A percentile compares a stretch with the other conserved stretches of the same genome.
These are phyloP conservation scores for Ancistrus triradiatus DNA, from an alignment of 2,113 vertebrate species.

Conservation along the genomic window DNA sequence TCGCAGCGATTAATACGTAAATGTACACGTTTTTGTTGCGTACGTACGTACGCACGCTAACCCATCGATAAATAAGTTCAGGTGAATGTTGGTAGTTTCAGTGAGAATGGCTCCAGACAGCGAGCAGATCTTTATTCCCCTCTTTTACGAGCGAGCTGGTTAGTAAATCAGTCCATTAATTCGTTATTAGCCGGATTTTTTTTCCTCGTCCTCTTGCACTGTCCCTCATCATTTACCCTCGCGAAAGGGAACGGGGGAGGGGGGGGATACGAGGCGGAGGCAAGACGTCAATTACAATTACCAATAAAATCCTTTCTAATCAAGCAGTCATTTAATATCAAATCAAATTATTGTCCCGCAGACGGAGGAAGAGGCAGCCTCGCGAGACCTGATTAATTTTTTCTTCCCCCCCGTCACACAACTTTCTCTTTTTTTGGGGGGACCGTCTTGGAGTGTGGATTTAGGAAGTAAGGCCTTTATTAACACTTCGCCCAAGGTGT, in stretches of 20 bases:
- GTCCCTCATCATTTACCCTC: conserved; percentile 42
- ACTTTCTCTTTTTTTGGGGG: conserved; percentile 48
- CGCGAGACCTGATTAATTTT: conserved; percentile 66
- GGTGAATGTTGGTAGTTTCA: no score
- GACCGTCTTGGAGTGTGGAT: conserved; percentile 36
- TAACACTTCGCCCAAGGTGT: conserved; percentile 70
- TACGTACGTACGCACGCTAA: no score
- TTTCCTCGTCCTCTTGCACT: conserved; percentile 3
- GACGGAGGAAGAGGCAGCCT: conserved; percentile 56
- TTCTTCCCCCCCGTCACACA: conserved; percentile 31
- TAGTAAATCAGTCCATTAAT: conserved; percentile 17
- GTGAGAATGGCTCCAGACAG: neutral
- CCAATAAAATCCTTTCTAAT: conserved; percentile 74
- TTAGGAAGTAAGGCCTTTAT: conserved; percentile 66
- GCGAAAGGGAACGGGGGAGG: conserved; percentile 22
- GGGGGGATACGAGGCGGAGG: conserved; percentile 14
- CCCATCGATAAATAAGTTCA: no score
- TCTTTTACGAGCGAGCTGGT: conserved; percentile 3
- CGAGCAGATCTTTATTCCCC: conserved; percentile 7
- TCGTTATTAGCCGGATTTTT: conserved; percentile 21
- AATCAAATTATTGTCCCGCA: conserved; percentile 68
- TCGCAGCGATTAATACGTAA: no score
- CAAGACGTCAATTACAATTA: conserved; percentile 68
- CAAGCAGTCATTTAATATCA: conserved; percentile 74
- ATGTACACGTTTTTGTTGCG: no score